A percentile compares a stretch with the other conserved stretches of the same genome.
Conservation (phyloP, 2,113 vertebrate genomes). For the Lutjanus erythropterus region DNA sequence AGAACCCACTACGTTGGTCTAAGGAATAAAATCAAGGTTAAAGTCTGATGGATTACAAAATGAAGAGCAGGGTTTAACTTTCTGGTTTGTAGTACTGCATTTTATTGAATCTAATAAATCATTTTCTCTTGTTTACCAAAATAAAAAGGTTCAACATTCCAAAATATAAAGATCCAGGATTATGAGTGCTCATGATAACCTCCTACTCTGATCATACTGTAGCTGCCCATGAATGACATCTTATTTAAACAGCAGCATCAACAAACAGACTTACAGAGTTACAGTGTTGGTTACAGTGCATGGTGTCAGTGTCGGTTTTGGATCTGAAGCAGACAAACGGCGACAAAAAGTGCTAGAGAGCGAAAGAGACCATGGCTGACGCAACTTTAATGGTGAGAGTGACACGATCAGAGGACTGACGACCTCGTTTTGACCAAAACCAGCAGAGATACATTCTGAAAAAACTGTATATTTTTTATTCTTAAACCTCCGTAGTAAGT, state of each 20-base stretch:
- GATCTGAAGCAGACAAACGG: slow-evolving; percentile 57
- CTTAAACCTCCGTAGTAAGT: slow-evolving; percentile 42
- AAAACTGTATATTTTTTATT: slow-evolving; percentile 46
- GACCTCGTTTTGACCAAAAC: slow-evolving; percentile 58
- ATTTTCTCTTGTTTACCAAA: slow-evolving; percentile 83
- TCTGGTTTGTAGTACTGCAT: slow-evolving; percentile 80
- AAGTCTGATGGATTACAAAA: slow-evolving; percentile 27
- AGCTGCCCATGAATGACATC: slow-evolving; percentile 84
- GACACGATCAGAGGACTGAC: slow-evolving; percentile 41
- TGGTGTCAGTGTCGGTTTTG: slow-evolving; percentile 33
- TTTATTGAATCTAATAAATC: slow-evolving; percentile 87
- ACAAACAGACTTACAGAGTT: slow-evolving; percentile 68
- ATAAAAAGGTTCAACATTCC: slow-evolving; percentile 86
- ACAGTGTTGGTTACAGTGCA: slow-evolving; percentile 55
- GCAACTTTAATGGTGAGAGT: slow-evolving; percentile 59
- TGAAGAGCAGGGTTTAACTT: slow-evolving; percentile 58
- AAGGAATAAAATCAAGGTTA: not conserved
- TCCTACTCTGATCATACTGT: slow-evolving; percentile 62
- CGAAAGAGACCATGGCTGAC: slow-evolving; percentile 35
- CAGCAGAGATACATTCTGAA: slow-evolving; percentile 75
- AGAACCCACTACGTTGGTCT: not conserved
- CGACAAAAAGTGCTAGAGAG: slow-evolving; percentile 49
- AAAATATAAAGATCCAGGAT: slow-evolving; percentile 84
- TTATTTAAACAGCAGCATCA: slow-evolving; percentile 79
- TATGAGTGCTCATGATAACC: slow-evolving; percentile 68